Base-by-base conservation (phyloP, 2,797 vertebrate species). In the Peromyscus melanophrys region DNA sequence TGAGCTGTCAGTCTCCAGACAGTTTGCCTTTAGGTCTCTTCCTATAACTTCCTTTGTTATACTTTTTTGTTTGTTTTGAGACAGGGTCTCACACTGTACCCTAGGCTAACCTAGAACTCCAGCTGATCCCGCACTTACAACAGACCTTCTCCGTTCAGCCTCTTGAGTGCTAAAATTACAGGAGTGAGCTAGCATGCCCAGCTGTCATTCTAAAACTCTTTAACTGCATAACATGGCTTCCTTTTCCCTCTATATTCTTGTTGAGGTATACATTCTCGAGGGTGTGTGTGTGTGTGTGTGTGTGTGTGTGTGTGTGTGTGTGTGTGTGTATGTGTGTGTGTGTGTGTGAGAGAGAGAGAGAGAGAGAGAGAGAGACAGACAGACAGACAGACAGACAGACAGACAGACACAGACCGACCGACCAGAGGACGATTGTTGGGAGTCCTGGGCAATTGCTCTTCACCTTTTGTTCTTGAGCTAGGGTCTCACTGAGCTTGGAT, bases 11-110 rank as follows among this genome's bases (percentile, higher is more conserved):
- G 8, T 89, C 25, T 40, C 95, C 59, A 80, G n/a, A 82, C 49
- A 91, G 29, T 17, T 65, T 89, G 10, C 76, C 40, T 93, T 96
- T 94, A 71, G 55, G 14, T 92, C n/a, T 96, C 77, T 94, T 90
- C 21, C 55, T 93, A 8, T 27, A 85, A 59, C 77, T 88, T 73
- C 52, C 25, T 95, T 95, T 43, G 67, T 29, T 95, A 13, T 12
- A 27, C 67, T 71, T 40, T 31, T 49, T 73, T 88, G 67, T 73
- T 85, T 65, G 27, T 67, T 52, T 55, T 73, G 49, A 73, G 52
- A 57, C 52, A 73, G 49, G 46, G 49, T 31, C 23, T 55, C 67
- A 57, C 23, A 37, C n/a, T 73, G 67, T 57, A 55, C 8, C 23
- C 85, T 49, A 73, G 67, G 67, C 46, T 55, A n/a, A 29, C 13